A percentile compares a stretch with the other conserved stretches of the same genome.
These are phyloP conservation scores for Spodoptera picta DNA, from an alignment of 2,888 invertebrate species.

Conservation along the genomic window DNA sequence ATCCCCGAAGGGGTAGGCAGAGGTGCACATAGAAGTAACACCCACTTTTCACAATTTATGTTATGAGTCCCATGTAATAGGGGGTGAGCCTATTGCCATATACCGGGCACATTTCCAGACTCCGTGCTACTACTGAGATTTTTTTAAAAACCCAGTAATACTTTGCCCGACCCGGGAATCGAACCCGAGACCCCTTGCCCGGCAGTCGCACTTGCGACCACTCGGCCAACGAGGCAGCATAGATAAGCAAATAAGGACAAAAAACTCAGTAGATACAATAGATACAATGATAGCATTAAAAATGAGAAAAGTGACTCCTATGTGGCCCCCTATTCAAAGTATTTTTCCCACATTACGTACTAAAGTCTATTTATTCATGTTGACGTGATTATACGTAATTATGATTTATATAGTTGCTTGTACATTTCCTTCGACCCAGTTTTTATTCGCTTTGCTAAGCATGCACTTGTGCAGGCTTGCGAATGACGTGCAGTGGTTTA, in stretches of 20 bases:
- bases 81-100: too few relatives aligned
- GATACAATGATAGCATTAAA: conserved; percentile 31
- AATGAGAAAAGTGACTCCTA: conserved; percentile 5
- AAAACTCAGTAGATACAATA: conserved; percentile 10
- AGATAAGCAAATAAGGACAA: conserved; percentile 1
- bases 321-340: conserved; percentile 24
- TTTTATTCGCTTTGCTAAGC: conserved; percentile 22
- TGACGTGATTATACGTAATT: conserved; percentile 41
- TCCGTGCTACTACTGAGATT: too few relatives aligned
- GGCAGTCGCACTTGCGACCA: too few relatives aligned
- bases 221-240: too few relatives aligned
- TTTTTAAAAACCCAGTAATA: too few relatives aligned
- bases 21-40: too few relatives aligned
- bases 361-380: conserved; percentile 26
- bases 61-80: too few relatives aligned
- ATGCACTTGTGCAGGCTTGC: conserved; percentile 17
- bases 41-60: too few relatives aligned
- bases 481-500: conserved; percentile 22
- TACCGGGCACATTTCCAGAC: too few relatives aligned
- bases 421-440: conserved; percentile 39
- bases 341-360: conserved; percentile 47
- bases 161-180: too few relatives aligned
- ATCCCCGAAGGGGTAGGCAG: too few relatives aligned
- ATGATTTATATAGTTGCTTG: conserved; percentile 21
- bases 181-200: too few relatives aligned